Evolutionary conservation across 2,888 invertebrate genomes (phyloP).

Genomic region (Agrotis puta): DNA sequence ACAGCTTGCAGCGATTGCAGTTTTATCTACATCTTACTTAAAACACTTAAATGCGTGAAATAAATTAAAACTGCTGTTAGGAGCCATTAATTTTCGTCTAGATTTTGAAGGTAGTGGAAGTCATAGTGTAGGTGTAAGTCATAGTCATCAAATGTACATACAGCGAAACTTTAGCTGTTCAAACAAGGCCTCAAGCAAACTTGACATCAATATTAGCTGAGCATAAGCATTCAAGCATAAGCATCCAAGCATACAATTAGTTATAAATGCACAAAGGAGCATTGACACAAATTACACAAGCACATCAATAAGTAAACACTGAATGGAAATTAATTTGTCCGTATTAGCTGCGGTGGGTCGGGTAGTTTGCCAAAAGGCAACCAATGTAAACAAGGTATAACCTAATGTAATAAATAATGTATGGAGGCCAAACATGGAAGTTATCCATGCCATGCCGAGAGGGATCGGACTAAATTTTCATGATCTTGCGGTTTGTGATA

Average conservation of each 20-base stretch:
- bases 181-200: constrained; percentile 12
- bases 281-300: constrained; percentile 66
- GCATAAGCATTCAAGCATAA: constrained; percentile 54
- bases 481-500: constrained; percentile 89
- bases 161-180: not conserved
- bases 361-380: constrained; percentile 83
- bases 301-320: constrained; percentile 72
- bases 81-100: not conserved
- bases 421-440: constrained; percentile 87
- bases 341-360: constrained; percentile 73
- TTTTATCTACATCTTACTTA: constrained; percentile 36
- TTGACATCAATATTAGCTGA: constrained; percentile 34
- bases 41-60: constrained; percentile 20
- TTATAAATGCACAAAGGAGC: constrained; percentile 65
- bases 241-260: constrained; percentile 38
- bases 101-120: not conserved
- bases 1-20: constrained; percentile 57
- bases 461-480: constrained; percentile 88
- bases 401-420: constrained; percentile 89
- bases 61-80: not conserved
- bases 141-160: not conserved
- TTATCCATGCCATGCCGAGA: constrained; percentile 84
- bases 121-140: too few relatives aligned
- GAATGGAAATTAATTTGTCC: constrained; percentile 79
- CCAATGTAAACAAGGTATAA: constrained; percentile 85